A percentile compares a stretch with the other conserved stretches of the same genome.
Evolutionary conservation across 2,888 invertebrate genomes (phyloP).

Genomic region (Callimorpha dominula): DNA sequence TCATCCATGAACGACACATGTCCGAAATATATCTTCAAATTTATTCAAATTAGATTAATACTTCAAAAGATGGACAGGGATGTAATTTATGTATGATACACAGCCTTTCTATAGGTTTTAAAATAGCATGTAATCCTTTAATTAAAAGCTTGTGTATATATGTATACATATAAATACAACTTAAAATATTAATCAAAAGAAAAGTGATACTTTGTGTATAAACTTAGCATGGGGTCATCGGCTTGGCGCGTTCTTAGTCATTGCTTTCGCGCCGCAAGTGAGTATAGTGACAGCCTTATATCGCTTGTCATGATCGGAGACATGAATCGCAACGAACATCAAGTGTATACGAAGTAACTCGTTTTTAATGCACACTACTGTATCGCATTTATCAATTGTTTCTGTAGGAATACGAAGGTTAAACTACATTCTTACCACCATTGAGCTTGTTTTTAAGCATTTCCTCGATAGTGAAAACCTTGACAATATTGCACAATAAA

Average conservation of each 20-base stretch:
- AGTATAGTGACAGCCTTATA: conserved; percentile 45
- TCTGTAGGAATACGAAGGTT: too few relatives aligned
- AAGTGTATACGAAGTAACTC: conserved; percentile 15
- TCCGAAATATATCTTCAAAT: conserved; percentile 1
- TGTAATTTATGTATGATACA: not conserved
- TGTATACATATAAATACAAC: too few relatives aligned
- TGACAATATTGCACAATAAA: not conserved
- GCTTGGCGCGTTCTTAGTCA: conserved; percentile 57
- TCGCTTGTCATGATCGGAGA: conserved; percentile 43
- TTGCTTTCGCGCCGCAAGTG: conserved; percentile 58
- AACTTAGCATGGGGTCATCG: conserved; percentile 62
- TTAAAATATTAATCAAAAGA: not conserved
- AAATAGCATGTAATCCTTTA: not conserved
- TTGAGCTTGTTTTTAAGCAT: not conserved
- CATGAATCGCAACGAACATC: conserved; percentile 51
- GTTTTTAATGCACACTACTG: conserved; percentile 20
- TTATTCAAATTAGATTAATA: conserved; percentile 4
- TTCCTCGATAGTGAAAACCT: not conserved
- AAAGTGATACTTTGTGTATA: conserved; percentile 28
- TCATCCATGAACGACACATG: not conserved
- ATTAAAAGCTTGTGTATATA: not conserved
- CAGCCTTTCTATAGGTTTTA: conserved; percentile 4
- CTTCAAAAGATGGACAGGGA: not conserved
- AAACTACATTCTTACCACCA: not conserved
- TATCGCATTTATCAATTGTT: too few relatives aligned